These are phyloP conservation scores for Hippocampus zosterae DNA, from an alignment of 2,113 vertebrate genomes.

Conservation along the genomic window DNA sequence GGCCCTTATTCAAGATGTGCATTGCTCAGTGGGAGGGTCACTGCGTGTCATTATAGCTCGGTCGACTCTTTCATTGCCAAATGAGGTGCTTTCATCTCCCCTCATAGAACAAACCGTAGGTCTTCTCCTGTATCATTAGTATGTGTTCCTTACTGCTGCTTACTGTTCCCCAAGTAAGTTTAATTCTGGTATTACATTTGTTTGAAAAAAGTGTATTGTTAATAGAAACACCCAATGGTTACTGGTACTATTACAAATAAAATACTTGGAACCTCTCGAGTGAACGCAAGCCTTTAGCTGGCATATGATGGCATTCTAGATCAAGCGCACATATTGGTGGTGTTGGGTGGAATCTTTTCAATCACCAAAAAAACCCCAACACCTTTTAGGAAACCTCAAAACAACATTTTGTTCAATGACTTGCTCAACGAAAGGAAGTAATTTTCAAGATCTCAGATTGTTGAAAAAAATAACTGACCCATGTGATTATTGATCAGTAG, in stretches of 20 bases:
- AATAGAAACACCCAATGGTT: not conserved
- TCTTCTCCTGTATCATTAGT: slow-evolving; percentile 16
- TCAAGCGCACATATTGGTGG: not conserved
- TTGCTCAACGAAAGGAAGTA: too few species aligned
- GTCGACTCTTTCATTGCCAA: slow-evolving; percentile 18
- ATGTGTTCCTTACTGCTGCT: not conserved
- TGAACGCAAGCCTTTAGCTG: too few species aligned
- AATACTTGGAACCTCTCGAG: not conserved
- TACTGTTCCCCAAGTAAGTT: slow-evolving; percentile 3
- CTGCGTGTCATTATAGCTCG: slow-evolving; percentile 37
- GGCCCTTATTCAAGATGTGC: slow-evolving; percentile 22
- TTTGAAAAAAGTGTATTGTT: slow-evolving; percentile 16
- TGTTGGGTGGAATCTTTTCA: too few species aligned
- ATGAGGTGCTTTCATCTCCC: slow-evolving; percentile 37
- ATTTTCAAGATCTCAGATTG: too few species aligned
- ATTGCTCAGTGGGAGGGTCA: slow-evolving; percentile 45
- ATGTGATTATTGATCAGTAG: too few species aligned
- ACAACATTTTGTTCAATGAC: too few species aligned
- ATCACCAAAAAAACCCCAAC: too few species aligned
- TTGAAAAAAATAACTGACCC: too few species aligned
- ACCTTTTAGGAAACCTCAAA: too few species aligned
- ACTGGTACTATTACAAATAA: not conserved
- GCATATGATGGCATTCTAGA: not conserved
- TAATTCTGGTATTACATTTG: not conserved
- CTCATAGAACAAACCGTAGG: not conserved